Evolutionary conservation across 1,140 invertebrate species (phyloP).

Genomic region (Scaptodrosophila lebanonensis): DNA sequence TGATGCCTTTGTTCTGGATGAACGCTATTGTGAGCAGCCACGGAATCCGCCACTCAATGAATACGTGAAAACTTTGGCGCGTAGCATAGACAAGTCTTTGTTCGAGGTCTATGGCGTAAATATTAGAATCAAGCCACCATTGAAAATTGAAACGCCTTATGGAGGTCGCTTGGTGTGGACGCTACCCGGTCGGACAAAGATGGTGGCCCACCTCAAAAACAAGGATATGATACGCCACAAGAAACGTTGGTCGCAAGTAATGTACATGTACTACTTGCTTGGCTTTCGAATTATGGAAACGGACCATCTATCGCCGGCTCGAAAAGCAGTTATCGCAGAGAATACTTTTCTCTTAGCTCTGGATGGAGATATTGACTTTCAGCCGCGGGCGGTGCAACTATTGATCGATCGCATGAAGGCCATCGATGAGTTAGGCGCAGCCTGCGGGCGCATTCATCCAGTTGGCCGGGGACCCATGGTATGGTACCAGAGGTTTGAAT

Average conservation of each 20-base stretch:
- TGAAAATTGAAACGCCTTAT: slow-evolving; percentile 89
- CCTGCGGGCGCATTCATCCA: slow-evolving; percentile 95
- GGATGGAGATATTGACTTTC: slow-evolving; percentile 96
- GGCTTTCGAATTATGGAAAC: slow-evolving; percentile 89
- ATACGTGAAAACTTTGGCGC: slow-evolving; percentile 88
- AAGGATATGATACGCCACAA: slow-evolving; percentile 91
- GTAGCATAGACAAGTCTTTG: slow-evolving; percentile 86
- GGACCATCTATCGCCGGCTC: slow-evolving; percentile 80
- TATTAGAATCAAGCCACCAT: slow-evolving; percentile 84
- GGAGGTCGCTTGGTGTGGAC: slow-evolving; percentile 91
- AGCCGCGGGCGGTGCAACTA: slow-evolving; percentile 89
- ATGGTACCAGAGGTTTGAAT: slow-evolving; percentile 97
- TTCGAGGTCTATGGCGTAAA: slow-evolving; percentile 85
- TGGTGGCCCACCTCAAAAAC: slow-evolving; percentile 93
- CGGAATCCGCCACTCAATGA: slow-evolving; percentile 87
- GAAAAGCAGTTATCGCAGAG: slow-evolving; percentile 87
- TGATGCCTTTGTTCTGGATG: slow-evolving; percentile 86
- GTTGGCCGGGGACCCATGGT: slow-evolving; percentile 92
- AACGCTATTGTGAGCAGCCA: slow-evolving; percentile 79
- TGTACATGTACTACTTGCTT: slow-evolving; percentile 97
- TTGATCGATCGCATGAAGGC: slow-evolving; percentile 95
- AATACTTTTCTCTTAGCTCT: slow-evolving; percentile 93
- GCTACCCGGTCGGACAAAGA: slow-evolving; percentile 89
- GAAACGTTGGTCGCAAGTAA: slow-evolving; percentile 90
- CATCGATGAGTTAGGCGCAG: slow-evolving; percentile 90